These are phyloP conservation scores for Porites rus DNA, from an alignment of 92 coral and sea anemone species.

Conservation along the genomic window DNA sequence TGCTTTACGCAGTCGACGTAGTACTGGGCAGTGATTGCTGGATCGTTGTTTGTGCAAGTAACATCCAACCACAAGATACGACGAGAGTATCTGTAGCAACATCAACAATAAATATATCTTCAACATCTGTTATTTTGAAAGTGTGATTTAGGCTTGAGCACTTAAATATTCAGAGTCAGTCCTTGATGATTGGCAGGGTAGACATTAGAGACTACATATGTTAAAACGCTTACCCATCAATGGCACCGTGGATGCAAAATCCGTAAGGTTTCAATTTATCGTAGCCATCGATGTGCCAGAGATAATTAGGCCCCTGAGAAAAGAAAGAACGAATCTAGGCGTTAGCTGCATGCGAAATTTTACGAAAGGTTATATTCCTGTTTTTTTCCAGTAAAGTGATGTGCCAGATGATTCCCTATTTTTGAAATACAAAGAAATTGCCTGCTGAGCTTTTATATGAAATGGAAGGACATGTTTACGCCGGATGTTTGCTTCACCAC, in stretches of 20 bases:
- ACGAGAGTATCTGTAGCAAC: slow-evolving; percentile 6
- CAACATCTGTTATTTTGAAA: no score
- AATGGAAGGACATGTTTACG: no score
- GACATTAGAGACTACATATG: no score
- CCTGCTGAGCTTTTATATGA: no score
- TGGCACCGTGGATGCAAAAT: neutral
- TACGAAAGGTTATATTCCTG: no score
- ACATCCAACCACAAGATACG: slow-evolving; percentile 14
- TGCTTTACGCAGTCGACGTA: slow-evolving; percentile 3
- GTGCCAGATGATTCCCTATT: neutral
- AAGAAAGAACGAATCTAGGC: neutral
- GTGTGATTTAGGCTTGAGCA: no score
- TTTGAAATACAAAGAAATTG: no score
- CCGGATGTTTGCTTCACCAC: neutral
- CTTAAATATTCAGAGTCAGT: neutral
- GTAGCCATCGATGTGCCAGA: neutral
- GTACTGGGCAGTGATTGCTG: neutral
- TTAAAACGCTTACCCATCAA: neutral
- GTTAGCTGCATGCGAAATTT: no score
- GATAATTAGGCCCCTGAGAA: neutral
- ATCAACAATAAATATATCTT: no score
- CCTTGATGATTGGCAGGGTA: neutral
- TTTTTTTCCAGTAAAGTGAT: neutral
- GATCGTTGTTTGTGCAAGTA: slow-evolving; percentile 11
- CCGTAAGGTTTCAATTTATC: neutral